Percentiles rank a stretch among this genome's conserved stretches.
Conservation (phyloP, 2,888 invertebrate species). For the Brassicogethes aeneus region DNA sequence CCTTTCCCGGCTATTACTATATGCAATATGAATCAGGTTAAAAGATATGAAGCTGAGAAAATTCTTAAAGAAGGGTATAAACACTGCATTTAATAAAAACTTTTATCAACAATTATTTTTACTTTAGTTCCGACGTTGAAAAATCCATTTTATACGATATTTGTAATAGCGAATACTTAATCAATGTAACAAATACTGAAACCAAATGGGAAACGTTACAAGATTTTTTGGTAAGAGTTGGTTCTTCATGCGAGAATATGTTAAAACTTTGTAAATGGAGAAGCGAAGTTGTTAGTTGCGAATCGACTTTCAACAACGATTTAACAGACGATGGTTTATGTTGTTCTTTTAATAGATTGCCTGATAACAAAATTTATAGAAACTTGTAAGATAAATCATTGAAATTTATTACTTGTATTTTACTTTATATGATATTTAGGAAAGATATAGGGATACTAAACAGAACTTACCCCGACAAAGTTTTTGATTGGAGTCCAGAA, state of each 20-base stretch:
- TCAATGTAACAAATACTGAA: slow-evolving; percentile 18
- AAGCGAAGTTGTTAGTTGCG: slow-evolving; percentile 50
- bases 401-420: no score
- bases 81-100: no score
- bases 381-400: slow-evolving; percentile 51
- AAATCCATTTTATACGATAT: slow-evolving; percentile 50
- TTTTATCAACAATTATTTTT: no score
- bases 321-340: slow-evolving; percentile 79
- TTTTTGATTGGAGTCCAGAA: slow-evolving; percentile 67
- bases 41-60: slow-evolving; percentile 50
- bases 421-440: no score
- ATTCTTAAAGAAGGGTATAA: slow-evolving; percentile 38
- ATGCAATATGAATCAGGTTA: slow-evolving; percentile 76
- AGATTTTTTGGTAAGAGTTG: slow-evolving; percentile 55
- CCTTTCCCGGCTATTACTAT: slow-evolving; percentile 80
- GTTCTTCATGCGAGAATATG: slow-evolving; percentile 69
- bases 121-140: slow-evolving; percentile 31
- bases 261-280: slow-evolving; percentile 64
- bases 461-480: slow-evolving; percentile 44
- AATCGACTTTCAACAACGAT: slow-evolving; percentile 63
- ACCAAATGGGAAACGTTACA: slow-evolving; percentile 43
- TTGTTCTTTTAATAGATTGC: slow-evolving; percentile 77
- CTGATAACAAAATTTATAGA: slow-evolving; percentile 57
- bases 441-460: slow-evolving; percentile 52
- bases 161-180: slow-evolving; percentile 42